Evolutionary conservation across 2,113 vertebrate species (phyloP), one percentile per base, ranked within the genome.

Genomic region (Microcebus lehilahytsara): DNA sequence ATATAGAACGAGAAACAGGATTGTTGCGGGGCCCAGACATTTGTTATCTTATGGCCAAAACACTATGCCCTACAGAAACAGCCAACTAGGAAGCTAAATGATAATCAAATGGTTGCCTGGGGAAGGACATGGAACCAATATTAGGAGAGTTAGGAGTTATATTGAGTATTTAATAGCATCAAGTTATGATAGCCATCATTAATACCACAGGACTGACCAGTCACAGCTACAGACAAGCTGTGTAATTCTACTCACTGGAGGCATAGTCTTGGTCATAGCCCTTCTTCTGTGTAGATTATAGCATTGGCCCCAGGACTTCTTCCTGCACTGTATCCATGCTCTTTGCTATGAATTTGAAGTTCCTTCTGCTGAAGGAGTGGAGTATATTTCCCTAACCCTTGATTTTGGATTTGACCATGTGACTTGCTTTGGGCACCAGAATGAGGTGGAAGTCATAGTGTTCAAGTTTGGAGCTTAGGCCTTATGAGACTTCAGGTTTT

Each of bases 271-370:
- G 46, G 34, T 69, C 34, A 60, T 53, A 58, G 23, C 20, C 42
- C 64, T 81, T 91, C 78, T 67, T 84, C n/a, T 84, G 16, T 74
- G 19, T 6, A 80, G 42, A 64, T 64, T 17, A 22, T 1, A 56
- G 37, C 7, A 27, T 27, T 89, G 46, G 23, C 37, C 30, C 46
- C 66, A 74, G 49, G 22, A 62, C 72, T 86, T 60, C 27, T 58
- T 23, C 3, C 14, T 60, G 23, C 30, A n/a, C 37, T 74, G 49
- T 78, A 85, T 16, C n/a, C 51, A 34, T 22, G 25, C 25, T 25
- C 42, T 95, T 91, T 81, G 42, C 74, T 4, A 37, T 89, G 72
- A 91, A 34, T 91, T 79, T 34, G 67, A 85, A 93, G 64, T 80
- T 83, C 42, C 58, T 89, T 72, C 58, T 85, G 46, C 51, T 89